Evolutionary conservation across 2,113 vertebrate species (phyloP).

Genomic region (Anhinga anhinga): DNA sequence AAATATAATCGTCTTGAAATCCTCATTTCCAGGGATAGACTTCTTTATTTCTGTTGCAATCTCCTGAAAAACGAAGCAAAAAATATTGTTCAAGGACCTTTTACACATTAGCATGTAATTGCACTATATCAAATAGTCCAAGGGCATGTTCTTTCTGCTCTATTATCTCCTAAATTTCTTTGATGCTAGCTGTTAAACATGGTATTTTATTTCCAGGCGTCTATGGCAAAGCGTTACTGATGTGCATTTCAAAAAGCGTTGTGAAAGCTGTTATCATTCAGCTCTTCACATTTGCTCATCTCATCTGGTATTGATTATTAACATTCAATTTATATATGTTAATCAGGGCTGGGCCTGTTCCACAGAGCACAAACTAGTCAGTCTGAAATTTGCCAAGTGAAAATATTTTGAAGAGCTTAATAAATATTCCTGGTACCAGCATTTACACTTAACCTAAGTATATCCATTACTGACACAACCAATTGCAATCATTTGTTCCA

Average conservation of each 20-base stretch:
- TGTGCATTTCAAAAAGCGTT: not conserved
- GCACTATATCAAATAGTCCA: not conserved
- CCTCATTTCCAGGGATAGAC: not conserved
- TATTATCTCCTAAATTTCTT: not conserved
- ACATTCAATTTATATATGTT: not conserved
- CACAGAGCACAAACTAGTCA: not conserved
- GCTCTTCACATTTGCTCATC: not conserved
- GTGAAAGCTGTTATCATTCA: not conserved
- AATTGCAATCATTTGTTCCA: not conserved
- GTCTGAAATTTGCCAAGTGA: not conserved
- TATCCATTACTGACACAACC: not conserved
- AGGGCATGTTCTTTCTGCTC: not conserved
- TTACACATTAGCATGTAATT: not conserved
- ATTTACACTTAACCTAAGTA: not conserved
- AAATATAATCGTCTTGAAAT: not conserved
- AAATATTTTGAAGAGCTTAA: not conserved
- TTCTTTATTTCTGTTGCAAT: not conserved
- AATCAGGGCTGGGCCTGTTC: not conserved
- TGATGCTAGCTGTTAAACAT: not conserved
- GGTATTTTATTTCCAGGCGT: not conserved
- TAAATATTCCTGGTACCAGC: not conserved
- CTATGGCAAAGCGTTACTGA: not conserved
- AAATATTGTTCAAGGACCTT: not conserved
- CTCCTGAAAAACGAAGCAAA: not conserved
- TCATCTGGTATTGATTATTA: not conserved